Conservation (phyloP, 2,888 invertebrate species). For the Pristionchus arcanus region DNA sequence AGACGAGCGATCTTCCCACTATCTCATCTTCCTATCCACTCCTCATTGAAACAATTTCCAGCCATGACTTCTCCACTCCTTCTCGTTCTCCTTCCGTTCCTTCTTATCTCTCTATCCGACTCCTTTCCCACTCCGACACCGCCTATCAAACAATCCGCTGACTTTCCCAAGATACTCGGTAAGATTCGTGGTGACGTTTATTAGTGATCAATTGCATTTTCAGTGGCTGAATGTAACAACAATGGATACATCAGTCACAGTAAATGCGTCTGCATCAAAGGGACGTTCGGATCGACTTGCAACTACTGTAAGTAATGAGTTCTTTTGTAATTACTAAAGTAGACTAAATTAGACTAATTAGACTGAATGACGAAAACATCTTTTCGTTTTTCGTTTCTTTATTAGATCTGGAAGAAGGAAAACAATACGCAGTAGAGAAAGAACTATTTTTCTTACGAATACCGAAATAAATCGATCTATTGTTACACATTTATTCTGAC, state of each 20-base stretch:
- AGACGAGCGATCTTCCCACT: neutral
- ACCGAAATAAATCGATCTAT: too few relatives aligned
- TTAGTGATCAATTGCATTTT: neutral
- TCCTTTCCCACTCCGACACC: too few relatives aligned
- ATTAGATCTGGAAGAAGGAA: too few relatives aligned
- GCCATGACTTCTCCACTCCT: neutral
- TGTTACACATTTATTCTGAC: too few relatives aligned
- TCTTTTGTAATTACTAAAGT: neutral
- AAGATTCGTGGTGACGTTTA: neutral
- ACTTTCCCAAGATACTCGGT: neutral
- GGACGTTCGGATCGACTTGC: neutral
- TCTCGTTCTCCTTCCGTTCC: neutral
- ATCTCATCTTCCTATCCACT: neutral
- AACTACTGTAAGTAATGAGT: neutral
- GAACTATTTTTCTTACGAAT: too few relatives aligned
- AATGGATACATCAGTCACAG: neutral
- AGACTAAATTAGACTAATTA: too few relatives aligned
- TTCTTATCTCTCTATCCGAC: neutral
- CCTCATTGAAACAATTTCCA: neutral
- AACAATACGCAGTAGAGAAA: too few relatives aligned
- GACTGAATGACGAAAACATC: too few relatives aligned
- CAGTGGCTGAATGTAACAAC: neutral
- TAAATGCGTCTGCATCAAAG: neutral
- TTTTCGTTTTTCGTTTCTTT: too few relatives aligned
- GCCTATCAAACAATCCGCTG: neutral